Conservation (phyloP, 2,888 invertebrate species). For the Penaeus monodon region DNA sequence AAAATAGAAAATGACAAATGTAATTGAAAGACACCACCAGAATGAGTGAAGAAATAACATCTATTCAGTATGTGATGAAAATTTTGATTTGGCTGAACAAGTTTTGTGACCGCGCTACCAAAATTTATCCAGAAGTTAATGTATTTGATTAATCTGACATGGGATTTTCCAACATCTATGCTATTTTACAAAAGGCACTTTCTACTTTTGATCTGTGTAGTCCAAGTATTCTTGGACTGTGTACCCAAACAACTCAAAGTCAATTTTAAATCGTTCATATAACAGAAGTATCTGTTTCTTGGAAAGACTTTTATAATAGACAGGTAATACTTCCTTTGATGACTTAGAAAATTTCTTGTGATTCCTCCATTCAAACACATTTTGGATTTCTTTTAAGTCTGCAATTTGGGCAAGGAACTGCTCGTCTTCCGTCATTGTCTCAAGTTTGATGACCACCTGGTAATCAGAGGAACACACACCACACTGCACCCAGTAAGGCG, state of each 20-base stretch:
- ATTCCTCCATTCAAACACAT: constrained; percentile 40
- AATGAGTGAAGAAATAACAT: too few relatives aligned
- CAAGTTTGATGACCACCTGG: constrained; percentile 43
- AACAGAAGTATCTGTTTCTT: constrained; percentile 20
- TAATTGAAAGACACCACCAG: too few relatives aligned
- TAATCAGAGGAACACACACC: constrained; percentile 48
- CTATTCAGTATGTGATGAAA: too few relatives aligned
- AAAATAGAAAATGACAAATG: too few relatives aligned
- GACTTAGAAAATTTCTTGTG: constrained; percentile 1
- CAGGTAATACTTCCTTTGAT: constrained; percentile 3
- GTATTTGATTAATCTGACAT: too few relatives aligned
- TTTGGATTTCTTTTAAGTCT: constrained; percentile 42
- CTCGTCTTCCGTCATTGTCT: constrained; percentile 43
- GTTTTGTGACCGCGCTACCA: too few relatives aligned
- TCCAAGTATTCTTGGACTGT: constrained; percentile 30
- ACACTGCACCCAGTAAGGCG: constrained; percentile 46
- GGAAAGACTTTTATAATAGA: constrained; percentile 30
- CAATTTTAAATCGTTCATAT: constrained; percentile 26
- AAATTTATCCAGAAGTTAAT: too few relatives aligned
- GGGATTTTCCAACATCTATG: too few relatives aligned
- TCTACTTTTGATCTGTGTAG: too few relatives aligned
- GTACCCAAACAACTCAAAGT: constrained; percentile 52
- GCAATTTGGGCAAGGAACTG: constrained; percentile 44
- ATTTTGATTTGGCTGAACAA: too few relatives aligned
- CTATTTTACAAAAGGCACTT: too few relatives aligned